A percentile compares a stretch with the other conserved stretches of the same genome.
phyloP scores from a whole-genome alignment of 2,888 invertebrate species.

The Arenicola marina region DNA sequence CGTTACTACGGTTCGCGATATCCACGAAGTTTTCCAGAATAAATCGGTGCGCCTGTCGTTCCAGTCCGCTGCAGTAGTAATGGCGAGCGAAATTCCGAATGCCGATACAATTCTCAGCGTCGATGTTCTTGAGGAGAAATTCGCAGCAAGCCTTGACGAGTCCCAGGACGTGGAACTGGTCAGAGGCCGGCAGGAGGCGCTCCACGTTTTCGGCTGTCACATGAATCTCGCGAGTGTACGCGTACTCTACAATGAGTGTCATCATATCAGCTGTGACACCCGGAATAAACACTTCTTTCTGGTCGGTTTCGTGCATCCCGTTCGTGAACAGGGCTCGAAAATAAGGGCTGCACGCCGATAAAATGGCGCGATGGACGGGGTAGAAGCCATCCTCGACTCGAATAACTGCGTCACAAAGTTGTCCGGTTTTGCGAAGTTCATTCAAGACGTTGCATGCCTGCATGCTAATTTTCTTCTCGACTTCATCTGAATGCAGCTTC shows the following conservation, averaged over 20 bases:
- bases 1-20: constrained; percentile 43
- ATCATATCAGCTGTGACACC: constrained; percentile 80
- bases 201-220: constrained; percentile 80
- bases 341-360: constrained; percentile 81
- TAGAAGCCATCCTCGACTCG: constrained; percentile 81
- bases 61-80: constrained; percentile 75
- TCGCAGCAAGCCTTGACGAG: constrained; percentile 81
- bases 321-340: constrained; percentile 88
- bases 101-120: constrained; percentile 80
- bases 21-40: constrained; percentile 66
- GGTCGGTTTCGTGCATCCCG: constrained; percentile 63
- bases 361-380: constrained; percentile 74
- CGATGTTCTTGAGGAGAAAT: constrained; percentile 73
- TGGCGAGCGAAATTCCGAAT: constrained; percentile 81
- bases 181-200: constrained; percentile 74
- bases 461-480: constrained; percentile 79
- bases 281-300: constrained; percentile 57
- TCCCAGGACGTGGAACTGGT: constrained; percentile 84
- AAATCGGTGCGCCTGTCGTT: constrained; percentile 71
- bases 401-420: constrained; percentile 84
- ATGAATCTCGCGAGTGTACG: constrained; percentile 78
- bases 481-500: too few species aligned
- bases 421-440: constrained; percentile 80
- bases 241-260: constrained; percentile 69
- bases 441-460: constrained; percentile 83